These are phyloP conservation scores for Ceryle rudis DNA, from an alignment of 2,797 vertebrate species.

Conservation along the genomic window DNA sequence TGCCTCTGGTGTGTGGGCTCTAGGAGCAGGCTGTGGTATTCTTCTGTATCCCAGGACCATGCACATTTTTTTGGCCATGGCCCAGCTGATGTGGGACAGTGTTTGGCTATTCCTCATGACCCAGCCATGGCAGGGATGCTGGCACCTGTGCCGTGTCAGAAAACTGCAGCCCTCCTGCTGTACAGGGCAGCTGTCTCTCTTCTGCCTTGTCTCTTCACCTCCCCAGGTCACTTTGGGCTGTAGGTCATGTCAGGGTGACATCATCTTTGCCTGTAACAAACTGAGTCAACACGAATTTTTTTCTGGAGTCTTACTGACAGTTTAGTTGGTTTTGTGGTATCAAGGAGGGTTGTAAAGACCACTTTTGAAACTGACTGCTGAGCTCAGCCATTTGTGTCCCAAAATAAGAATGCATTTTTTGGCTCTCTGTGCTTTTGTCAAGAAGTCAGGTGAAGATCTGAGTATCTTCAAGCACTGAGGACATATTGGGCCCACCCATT, in stretches of 20 bases:
- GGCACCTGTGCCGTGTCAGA: no score
- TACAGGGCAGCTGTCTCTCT: rapidly evolving
- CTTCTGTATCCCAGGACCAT: not conserved
- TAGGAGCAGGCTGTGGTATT: not conserved
- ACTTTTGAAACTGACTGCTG: not conserved
- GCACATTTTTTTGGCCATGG: rapidly evolving
- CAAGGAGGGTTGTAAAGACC: not conserved
- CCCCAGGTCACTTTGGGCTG: not conserved
- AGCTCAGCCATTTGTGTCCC: not conserved
- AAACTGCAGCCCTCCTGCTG: not conserved
- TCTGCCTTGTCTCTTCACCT: not conserved
- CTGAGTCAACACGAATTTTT: not conserved
- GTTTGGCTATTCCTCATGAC: not conserved
- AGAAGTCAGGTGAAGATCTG: not conserved
- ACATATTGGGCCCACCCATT: not conserved
- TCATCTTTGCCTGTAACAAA: not conserved
- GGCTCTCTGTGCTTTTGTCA: not conserved
- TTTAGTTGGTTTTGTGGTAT: not conserved
- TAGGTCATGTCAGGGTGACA: not conserved
- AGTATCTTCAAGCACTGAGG: not conserved
- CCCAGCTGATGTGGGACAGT: not conserved
- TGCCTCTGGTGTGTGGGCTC: not conserved
- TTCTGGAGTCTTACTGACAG: not conserved
- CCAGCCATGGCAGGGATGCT: rapidly evolving
- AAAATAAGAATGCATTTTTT: not conserved